Evolutionary conservation across 2,113 vertebrate species (phyloP), one percentile per base, ranked within the genome.

Genomic region (Nettapus auritus): DNA sequence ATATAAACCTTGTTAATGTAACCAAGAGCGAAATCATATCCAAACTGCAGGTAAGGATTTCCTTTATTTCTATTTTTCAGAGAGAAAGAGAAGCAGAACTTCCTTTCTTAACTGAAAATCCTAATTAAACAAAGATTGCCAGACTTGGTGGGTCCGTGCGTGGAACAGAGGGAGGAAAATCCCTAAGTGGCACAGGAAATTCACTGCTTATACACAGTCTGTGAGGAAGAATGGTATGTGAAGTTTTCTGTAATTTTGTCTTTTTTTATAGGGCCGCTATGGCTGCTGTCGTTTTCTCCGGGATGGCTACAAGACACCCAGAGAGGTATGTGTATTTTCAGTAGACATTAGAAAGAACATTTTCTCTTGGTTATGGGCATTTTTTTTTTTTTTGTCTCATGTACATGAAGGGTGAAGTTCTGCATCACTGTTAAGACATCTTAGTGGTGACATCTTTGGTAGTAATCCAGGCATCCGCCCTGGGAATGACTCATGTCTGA

Each of bases 261-360:
- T 76, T 69, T 87, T 85, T 93, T 96, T 87, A 36, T 94, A 99
- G 99, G 99, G 99, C 26, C 99, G 99, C 74, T 99, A 99, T 31
- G 99, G 99, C 94, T 99, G 99, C 97, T 99, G 99, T 84, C 98
- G 99, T 79, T 99, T 99, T 95, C 98, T 99, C 95, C 98, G 99
- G 91, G 99, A 99, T 94, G 99, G 99, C 86, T 99, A 99, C 97
- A 98, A 97, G 94, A 99, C 99, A 67, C 99, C 99, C 66, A 99
- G 98, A 99, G 99, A 99, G 98, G 99, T 99, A 95, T 85, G 38
- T 20, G 26, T 64, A 20, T 63, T 96, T 96, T 96, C 64, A 85
- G 59, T 75, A 74, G 63, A 34, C 71, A 55, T 46, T n/a, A 84
- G 85, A 68, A 86, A 83, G 63, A 78, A 36, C 94, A 84, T 76